A percentile compares a stretch with the other conserved stretches of the same genome.
phyloP scores from a whole-genome alignment of 1,140 invertebrate genomes.

The Belonocnema kinseyi region DNA sequence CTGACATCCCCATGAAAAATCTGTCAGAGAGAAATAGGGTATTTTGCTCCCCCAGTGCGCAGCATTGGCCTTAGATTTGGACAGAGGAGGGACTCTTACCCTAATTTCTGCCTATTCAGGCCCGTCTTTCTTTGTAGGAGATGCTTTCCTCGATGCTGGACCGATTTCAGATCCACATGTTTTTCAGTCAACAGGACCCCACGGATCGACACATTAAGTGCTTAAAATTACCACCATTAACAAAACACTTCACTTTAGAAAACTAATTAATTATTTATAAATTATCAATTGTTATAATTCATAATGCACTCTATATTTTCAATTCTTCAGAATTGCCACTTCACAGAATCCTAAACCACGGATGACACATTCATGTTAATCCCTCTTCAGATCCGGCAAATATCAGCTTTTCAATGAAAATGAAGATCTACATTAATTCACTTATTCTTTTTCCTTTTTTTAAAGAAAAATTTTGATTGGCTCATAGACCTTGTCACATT shows the following conservation, averaged over 20 bases:
- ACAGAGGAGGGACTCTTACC: background rate
- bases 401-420: background rate
- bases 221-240: too few species aligned
- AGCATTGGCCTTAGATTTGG: background rate
- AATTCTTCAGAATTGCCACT: background rate
- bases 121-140: background rate
- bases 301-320: background rate
- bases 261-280: background rate
- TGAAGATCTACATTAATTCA: background rate
- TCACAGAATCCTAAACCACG: conserved; percentile 15
- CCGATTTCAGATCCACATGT: conserved; percentile 10
- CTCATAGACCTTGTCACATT: too few species aligned
- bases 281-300: background rate
- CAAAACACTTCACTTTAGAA: too few species aligned
- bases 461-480: too few species aligned
- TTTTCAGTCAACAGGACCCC: background rate
- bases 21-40: background rate
- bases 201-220: background rate
- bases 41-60: background rate
- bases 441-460: background rate
- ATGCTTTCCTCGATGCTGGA: conserved; percentile 8
- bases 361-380: conserved; percentile 1
- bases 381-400: conserved; percentile 9
- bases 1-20: background rate
- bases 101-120: background rate